Conservation (phyloP, 2,888 invertebrate genomes). For the Eupithecia tripunctaria region DNA sequence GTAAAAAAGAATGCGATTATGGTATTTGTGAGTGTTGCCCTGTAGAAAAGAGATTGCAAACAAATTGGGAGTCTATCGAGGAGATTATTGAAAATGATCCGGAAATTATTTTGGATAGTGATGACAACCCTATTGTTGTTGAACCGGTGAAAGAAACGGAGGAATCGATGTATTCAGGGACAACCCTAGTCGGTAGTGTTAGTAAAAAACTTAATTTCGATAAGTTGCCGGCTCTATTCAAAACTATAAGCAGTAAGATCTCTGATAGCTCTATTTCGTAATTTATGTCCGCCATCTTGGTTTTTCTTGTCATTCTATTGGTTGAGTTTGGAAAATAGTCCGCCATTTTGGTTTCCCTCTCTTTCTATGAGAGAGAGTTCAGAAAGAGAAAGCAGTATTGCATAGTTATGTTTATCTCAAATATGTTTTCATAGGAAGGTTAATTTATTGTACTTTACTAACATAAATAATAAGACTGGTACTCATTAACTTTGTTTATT, state of each 20-base stretch:
- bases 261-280: constrained; percentile 54
- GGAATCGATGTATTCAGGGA: constrained; percentile 40
- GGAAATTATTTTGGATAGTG: constrained; percentile 77
- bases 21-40: constrained; percentile 74
- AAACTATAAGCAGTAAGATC: constrained; percentile 62
- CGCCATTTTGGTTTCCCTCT: constrained; percentile 21
- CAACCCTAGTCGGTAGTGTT: constrained; percentile 45
- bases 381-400: constrained; percentile 17
- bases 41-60: constrained; percentile 59
- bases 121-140: constrained; percentile 73
- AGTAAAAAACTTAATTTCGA: constrained; percentile 58
- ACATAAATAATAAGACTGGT: constrained; percentile 68
- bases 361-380: constrained; percentile 3
- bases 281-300: constrained; percentile 2
- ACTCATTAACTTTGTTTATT: constrained; percentile 57
- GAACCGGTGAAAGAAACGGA: constrained; percentile 55
- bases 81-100: constrained; percentile 80
- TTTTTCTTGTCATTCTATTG: constrained; percentile 15
- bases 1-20: constrained; percentile 76
- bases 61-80: constrained; percentile 75
- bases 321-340: neutral
- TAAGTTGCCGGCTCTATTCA: constrained; percentile 64
- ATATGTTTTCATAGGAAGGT: constrained; percentile 32
- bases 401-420: constrained; percentile 28
- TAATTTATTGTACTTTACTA: constrained; percentile 54